These are phyloP conservation scores for Drosophila littoralis DNA, from an alignment of 1,140 invertebrate species.

Conservation along the genomic window DNA sequence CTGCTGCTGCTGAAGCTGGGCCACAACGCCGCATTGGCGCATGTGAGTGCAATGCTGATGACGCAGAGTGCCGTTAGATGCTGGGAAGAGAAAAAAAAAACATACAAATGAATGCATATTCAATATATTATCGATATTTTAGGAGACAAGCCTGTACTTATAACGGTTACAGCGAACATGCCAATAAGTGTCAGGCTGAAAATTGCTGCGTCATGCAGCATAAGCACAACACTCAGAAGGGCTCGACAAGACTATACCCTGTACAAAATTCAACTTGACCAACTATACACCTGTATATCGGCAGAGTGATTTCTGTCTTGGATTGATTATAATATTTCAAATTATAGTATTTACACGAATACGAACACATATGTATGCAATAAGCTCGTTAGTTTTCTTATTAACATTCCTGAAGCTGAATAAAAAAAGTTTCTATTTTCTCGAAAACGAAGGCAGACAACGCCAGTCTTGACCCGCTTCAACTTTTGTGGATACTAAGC, in stretches of 20 bases:
- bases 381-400: neutral
- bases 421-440: constrained; percentile 65
- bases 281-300: too few relatives aligned
- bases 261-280: neutral
- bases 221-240: constrained; percentile 1
- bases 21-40: constrained; percentile 75
- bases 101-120: constrained; percentile 23
- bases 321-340: too few relatives aligned
- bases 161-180: constrained; percentile 37
- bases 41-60: constrained; percentile 70
- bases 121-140: constrained; percentile 35
- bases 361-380: too few relatives aligned
- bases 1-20: constrained; percentile 64
- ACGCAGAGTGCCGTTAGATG: constrained; percentile 74
- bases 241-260: neutral
- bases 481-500: constrained; percentile 52
- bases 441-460: constrained; percentile 3
- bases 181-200: constrained; percentile 31
- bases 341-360: too few relatives aligned
- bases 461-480: constrained; percentile 69
- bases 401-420: constrained; percentile 28
- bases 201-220: constrained; percentile 25
- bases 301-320: too few relatives aligned
- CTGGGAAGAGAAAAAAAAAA: constrained; percentile 45
- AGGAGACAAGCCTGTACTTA: constrained; percentile 16